Percentiles rank a stretch among this genome's conserved stretches.
Evolutionary conservation across 2,113 vertebrate genomes (phyloP).

Genomic region (Coturnix japonica): DNA sequence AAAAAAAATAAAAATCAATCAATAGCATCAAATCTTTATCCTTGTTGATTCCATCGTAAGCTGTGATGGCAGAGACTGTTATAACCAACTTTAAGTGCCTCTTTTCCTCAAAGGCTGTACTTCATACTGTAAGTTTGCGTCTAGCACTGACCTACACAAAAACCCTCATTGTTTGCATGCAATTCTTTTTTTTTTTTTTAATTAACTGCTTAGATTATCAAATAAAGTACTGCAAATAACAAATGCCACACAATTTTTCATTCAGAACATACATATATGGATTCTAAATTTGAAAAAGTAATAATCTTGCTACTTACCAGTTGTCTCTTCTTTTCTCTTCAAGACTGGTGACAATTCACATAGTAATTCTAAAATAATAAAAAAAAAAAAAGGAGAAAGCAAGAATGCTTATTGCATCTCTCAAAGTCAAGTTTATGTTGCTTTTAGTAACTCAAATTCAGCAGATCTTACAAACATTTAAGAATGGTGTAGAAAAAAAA

Average conservation of each 20-base stretch:
- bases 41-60: background rate
- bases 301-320: slow-evolving; percentile 45
- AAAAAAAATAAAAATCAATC: background rate
- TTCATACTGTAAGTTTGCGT: background rate
- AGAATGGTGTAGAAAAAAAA: background rate
- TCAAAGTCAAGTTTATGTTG: background rate
- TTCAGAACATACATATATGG: background rate
- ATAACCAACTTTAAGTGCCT: background rate
- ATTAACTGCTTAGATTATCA: background rate
- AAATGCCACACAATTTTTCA: background rate
- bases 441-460: background rate
- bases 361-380: slow-evolving; percentile 31
- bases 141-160: background rate
- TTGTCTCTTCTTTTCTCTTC: background rate
- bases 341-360: background rate
- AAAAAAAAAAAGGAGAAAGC: slow-evolving; percentile 16
- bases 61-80: background rate
- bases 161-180: background rate
- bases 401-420: background rate
- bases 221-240: background rate
- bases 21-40: background rate
- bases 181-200: no score
- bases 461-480: background rate
- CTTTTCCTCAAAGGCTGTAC: background rate
- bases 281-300: background rate